Evolutionary conservation across 2,113 vertebrate species (phyloP).

Genomic region (Melierax canorus): DNA sequence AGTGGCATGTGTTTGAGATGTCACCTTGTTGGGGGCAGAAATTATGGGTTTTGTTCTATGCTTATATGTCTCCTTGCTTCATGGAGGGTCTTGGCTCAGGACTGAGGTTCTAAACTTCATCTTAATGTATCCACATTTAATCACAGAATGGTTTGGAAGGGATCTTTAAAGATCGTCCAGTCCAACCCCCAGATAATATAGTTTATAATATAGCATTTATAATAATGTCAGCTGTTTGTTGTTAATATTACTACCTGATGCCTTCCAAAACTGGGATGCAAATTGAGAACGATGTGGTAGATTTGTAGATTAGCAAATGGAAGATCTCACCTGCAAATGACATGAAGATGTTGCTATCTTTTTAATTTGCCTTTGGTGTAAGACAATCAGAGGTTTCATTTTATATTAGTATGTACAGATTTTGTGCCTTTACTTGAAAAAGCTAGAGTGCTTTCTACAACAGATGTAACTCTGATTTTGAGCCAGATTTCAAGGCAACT

Average conservation of each 20-base stretch:
- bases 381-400: not conserved
- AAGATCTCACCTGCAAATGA: not conserved
- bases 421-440: not conserved
- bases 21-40: not conserved
- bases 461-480: constrained; percentile 11
- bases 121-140: not conserved
- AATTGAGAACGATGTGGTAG: not conserved
- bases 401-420: not conserved
- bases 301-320: not conserved
- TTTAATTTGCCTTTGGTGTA: not conserved
- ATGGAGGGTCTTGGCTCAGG: not conserved
- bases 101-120: not conserved
- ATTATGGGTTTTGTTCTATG: not conserved
- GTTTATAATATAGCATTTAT: not conserved
- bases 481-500: not conserved
- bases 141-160: not conserved
- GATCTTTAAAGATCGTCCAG: not conserved
- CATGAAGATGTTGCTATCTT: not conserved
- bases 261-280: not conserved
- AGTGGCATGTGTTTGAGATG: not conserved
- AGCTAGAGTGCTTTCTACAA: not conserved
- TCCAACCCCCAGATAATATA: not conserved
- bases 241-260: not conserved
- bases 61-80: not conserved
- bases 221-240: not conserved